Evolutionary conservation across 2,797 vertebrate genomes (phyloP).

Genomic region (Pipistrellus nathusii): DNA sequence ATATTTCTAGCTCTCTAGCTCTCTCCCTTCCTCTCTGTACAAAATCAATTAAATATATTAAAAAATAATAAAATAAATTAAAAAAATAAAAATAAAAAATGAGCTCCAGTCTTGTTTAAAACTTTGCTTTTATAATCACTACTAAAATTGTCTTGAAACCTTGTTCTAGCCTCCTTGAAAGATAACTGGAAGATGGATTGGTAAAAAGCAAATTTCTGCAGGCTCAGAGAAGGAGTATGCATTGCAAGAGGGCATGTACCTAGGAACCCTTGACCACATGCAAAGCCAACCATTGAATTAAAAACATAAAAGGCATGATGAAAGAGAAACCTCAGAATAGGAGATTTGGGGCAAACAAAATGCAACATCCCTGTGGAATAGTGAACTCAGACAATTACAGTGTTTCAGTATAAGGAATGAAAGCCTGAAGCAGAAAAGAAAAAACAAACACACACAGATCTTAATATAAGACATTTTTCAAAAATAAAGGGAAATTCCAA

Average conservation of each 20-base stretch:
- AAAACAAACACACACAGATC: not conserved
- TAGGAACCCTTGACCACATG: not conserved
- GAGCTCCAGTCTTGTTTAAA: slow-evolving; percentile 28
- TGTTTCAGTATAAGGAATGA: slow-evolving; percentile 3
- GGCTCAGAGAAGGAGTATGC: not conserved
- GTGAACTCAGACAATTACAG: not conserved
- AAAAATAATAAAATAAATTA: too few relatives aligned
- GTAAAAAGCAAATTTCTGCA: not conserved
- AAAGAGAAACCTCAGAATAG: not conserved
- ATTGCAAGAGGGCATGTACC: not conserved
- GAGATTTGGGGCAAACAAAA: not conserved
- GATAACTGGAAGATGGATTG: not conserved
- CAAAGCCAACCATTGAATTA: not conserved
- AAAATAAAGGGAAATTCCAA: slow-evolving; percentile 40
- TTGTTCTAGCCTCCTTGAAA: slow-evolving; percentile 20
- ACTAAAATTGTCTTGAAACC: slow-evolving; percentile 1
- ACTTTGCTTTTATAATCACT: slow-evolving; percentile 2
- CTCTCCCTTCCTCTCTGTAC: too few relatives aligned
- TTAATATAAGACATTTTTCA: slow-evolving; percentile 37
- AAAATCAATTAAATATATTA: too few relatives aligned
- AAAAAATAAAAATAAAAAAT: too few relatives aligned
- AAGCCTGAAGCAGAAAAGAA: not conserved
- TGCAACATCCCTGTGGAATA: not conserved
- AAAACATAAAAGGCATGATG: not conserved
- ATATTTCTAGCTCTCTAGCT: too few relatives aligned